These are phyloP conservation scores for Siderastrea radians DNA, from an alignment of 92 coral and sea anemone species.

Conservation along the genomic window DNA sequence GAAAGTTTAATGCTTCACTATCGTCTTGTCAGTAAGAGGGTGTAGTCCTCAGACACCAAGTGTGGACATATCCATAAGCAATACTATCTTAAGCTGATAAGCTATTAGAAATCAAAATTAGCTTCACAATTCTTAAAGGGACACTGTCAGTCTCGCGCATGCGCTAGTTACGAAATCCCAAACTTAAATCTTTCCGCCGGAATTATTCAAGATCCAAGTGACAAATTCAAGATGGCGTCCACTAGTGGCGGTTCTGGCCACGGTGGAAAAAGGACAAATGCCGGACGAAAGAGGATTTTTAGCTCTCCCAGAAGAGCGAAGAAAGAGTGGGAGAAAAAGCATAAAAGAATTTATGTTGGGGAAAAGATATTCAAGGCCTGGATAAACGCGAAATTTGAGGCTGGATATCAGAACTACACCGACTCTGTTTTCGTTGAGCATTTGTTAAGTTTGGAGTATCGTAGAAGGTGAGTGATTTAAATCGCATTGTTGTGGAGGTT, in stretches of 20 bases:
- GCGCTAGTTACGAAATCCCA: no score
- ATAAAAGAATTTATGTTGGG: background rate
- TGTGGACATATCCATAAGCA: no score
- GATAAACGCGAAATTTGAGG: background rate
- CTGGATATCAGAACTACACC: background rate
- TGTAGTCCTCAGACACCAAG: no score
- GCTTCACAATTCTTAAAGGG: no score
- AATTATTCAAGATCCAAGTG: background rate
- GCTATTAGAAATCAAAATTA: no score
- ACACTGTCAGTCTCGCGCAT: no score
- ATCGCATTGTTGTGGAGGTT: no score
- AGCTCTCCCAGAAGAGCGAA: background rate
- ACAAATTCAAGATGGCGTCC: constrained; percentile 20
- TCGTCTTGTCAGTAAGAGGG: no score
- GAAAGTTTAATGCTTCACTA: no score
- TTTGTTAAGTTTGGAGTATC: background rate
- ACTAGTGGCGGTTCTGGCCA: constrained; percentile 4
- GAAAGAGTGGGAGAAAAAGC: background rate
- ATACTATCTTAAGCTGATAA: no score
- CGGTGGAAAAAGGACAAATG: background rate
- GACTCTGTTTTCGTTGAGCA: background rate
- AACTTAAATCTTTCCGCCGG: no score
- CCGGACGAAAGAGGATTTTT: constrained; percentile 11
- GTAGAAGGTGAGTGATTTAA: background rate
- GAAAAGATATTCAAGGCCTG: background rate